Evolutionary conservation across 2,888 invertebrate genomes (phyloP).

Genomic region (Diachrysia chrysitis): DNA sequence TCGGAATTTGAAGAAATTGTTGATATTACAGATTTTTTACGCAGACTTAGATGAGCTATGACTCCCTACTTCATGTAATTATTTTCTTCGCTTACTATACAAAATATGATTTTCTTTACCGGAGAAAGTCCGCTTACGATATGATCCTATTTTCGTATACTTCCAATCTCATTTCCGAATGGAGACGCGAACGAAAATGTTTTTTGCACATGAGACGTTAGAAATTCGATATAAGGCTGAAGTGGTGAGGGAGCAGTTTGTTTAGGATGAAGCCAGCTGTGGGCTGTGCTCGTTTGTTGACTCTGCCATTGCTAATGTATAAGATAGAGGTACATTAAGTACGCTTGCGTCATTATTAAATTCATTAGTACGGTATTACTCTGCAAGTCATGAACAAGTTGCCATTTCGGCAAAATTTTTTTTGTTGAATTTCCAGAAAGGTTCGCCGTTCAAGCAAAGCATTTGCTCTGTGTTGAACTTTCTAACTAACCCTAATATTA

Average conservation of each 20-base stretch:
- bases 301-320: constrained; percentile 31
- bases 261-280: constrained; percentile 53
- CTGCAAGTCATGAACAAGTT: no score
- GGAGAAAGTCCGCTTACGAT: constrained; percentile 1
- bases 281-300: constrained; percentile 36
- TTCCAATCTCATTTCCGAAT: constrained; percentile 17
- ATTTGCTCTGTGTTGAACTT: no score
- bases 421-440: no score
- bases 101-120: not conserved
- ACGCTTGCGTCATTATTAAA: not conserved
- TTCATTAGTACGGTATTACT: no score
- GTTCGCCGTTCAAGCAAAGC: no score
- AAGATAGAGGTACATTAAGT: constrained; percentile 13
- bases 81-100: not conserved
- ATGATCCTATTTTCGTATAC: not conserved
- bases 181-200: constrained; percentile 10
- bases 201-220: constrained; percentile 37
- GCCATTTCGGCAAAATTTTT: no score
- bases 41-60: no score
- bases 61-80: not conserved
- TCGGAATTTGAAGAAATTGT: no score
- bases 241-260: constrained; percentile 51
- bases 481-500: no score
- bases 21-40: no score
- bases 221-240: constrained; percentile 47